Conservation (phyloP, 1,140 invertebrate species). For the Liolophura sinensis region DNA sequence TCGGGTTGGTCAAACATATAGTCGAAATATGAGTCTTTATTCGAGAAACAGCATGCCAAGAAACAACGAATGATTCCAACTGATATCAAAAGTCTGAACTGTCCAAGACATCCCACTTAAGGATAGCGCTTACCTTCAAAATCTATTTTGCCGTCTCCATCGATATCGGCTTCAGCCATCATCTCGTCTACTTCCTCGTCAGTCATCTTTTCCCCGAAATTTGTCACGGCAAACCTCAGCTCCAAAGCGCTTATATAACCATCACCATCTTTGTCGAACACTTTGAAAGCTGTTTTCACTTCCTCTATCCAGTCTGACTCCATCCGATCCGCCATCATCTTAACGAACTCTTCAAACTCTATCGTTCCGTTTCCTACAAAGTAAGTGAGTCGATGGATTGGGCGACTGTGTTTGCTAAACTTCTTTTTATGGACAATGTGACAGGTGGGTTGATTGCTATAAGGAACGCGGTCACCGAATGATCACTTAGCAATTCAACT, state of each 20-base stretch:
- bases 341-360: constrained; percentile 22
- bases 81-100: no score
- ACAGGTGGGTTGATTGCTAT: no score
- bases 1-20: no score
- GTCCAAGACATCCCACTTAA: no score
- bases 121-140: neutral
- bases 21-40: no score
- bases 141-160: constrained; percentile 68
- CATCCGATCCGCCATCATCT: constrained; percentile 16
- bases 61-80: no score
- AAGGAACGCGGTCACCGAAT: no score
- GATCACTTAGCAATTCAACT: no score
- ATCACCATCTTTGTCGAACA: constrained; percentile 57
- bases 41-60: no score
- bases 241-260: constrained; percentile 75
- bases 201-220: constrained; percentile 83
- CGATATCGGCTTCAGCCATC: constrained; percentile 87
- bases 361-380: constrained; percentile 25
- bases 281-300: constrained; percentile 12
- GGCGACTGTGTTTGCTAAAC: no score
- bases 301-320: constrained; percentile 12
- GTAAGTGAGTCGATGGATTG: no score
- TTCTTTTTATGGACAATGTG: no score
- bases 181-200: constrained; percentile 90
- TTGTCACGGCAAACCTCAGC: constrained; percentile 55